Conservation (phyloP, 2,797 vertebrate genomes). For the Emys orbicularis region DNA sequence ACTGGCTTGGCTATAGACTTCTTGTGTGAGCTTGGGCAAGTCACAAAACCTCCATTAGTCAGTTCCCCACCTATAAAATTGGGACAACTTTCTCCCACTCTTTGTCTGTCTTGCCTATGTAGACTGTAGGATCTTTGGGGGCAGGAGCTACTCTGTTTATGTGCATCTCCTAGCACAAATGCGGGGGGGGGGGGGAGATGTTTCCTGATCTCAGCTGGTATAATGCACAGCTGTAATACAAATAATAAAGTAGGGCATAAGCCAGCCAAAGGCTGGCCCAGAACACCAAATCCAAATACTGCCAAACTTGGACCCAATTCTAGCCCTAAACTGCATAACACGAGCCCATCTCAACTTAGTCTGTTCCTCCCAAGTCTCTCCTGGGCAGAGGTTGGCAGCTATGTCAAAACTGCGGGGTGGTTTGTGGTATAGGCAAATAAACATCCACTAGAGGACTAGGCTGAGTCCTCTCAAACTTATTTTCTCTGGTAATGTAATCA, state of each 20-base stretch:
- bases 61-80: neutral
- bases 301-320: neutral
- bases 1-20: neutral
- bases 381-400: neutral
- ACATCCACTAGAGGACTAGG: neutral
- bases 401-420: neutral
- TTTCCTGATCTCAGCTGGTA: neutral
- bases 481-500: fast-evolving
- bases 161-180: neutral
- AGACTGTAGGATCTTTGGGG: neutral
- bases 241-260: neutral
- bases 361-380: neutral
- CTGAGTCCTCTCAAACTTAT: neutral
- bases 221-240: neutral
- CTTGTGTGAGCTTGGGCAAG: neutral
- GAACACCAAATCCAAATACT: neutral
- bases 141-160: neutral
- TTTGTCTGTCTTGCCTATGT: neutral
- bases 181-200: fast-evolving
- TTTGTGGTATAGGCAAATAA: neutral
- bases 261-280: neutral
- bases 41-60: neutral
- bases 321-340: neutral
- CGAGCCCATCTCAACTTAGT: neutral
- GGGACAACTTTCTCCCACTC: neutral